Evolutionary conservation across 92 coral and sea anemone species (phyloP).

Genomic region (Muricea muricata): DNA sequence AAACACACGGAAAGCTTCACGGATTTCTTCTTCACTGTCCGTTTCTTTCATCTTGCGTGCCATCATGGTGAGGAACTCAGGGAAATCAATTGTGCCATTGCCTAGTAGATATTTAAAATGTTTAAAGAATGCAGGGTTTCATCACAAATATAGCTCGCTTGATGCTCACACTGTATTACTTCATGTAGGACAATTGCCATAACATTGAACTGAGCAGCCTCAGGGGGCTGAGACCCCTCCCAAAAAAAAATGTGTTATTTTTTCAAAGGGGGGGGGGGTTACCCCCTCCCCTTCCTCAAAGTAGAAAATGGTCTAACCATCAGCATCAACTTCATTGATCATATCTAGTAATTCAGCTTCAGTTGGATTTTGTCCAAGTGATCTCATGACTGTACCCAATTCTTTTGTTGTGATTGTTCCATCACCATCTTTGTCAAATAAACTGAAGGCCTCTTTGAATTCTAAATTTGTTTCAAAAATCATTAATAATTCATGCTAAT

Average conservation of each 20-base stretch:
- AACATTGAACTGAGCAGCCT: too few relatives aligned
- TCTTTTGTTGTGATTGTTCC: conserved; percentile 90
- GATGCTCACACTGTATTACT: too few relatives aligned
- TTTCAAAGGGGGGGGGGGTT: neutral
- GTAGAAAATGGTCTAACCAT: conserved; percentile 59
- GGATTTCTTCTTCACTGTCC: conserved; percentile 20
- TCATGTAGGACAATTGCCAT: too few relatives aligned
- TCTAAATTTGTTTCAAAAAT: too few relatives aligned
- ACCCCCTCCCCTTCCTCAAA: too few relatives aligned
- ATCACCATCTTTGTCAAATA: conserved; percentile 95
- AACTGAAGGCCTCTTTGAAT: conserved; percentile 93
- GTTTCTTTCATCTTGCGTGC: conserved; percentile 31
- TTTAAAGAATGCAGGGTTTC: too few relatives aligned
- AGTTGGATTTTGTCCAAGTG: conserved; percentile 92
- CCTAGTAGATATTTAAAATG: too few relatives aligned
- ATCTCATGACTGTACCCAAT: conserved; percentile 87
- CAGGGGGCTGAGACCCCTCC: too few relatives aligned
- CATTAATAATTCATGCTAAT: too few relatives aligned
- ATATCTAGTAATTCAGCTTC: conserved; percentile 87
- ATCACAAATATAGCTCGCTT: too few relatives aligned
- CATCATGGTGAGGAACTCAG: conserved; percentile 39
- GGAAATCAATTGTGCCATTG: conserved; percentile 22
- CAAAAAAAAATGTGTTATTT: too few relatives aligned
- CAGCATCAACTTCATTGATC: conserved; percentile 90
- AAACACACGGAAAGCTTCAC: conserved; percentile 33